Evolutionary conservation across 1,140 invertebrate genomes (phyloP).

Genomic region (Drosophila seguyi): DNA sequence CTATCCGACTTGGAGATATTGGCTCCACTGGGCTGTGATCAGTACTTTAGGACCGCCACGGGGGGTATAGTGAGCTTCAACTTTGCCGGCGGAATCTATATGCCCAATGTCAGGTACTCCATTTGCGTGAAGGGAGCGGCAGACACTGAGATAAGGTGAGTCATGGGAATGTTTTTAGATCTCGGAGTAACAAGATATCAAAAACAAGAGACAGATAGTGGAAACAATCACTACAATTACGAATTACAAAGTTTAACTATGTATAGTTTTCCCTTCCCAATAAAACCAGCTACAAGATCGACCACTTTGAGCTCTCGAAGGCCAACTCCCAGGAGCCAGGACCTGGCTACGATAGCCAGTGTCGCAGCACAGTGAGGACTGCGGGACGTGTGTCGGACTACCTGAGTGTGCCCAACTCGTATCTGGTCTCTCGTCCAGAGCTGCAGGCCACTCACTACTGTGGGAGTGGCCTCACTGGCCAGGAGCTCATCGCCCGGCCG

Average conservation of each 20-base stretch:
- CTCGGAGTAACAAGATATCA: not conserved
- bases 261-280: not conserved
- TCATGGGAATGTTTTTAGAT: not conserved
- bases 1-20: conserved; percentile 54
- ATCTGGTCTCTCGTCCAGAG: conserved; percentile 39
- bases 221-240: not conserved
- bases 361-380: conserved; percentile 67
- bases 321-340: conserved; percentile 33
- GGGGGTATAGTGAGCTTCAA: conserved; percentile 72
- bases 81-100: conserved; percentile 61
- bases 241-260: not conserved
- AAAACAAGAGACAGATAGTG: not conserved
- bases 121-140: conserved; percentile 62
- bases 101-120: conserved; percentile 60
- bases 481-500: conserved; percentile 50
- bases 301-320: conserved; percentile 67
- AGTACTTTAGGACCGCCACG: conserved; percentile 43
- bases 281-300: conserved; percentile 57
- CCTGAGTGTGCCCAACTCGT: conserved; percentile 61
- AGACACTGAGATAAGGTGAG: conserved; percentile 65
- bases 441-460: conserved; percentile 74
- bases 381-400: conserved; percentile 62
- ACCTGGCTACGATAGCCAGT: conserved; percentile 64
- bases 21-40: conserved; percentile 70
- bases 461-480: conserved; percentile 51